Evolutionary conservation across 2,888 invertebrate genomes (phyloP), one percentile per base, ranked within the genome.

Genomic region (Megaustenia siamemsis): DNA sequence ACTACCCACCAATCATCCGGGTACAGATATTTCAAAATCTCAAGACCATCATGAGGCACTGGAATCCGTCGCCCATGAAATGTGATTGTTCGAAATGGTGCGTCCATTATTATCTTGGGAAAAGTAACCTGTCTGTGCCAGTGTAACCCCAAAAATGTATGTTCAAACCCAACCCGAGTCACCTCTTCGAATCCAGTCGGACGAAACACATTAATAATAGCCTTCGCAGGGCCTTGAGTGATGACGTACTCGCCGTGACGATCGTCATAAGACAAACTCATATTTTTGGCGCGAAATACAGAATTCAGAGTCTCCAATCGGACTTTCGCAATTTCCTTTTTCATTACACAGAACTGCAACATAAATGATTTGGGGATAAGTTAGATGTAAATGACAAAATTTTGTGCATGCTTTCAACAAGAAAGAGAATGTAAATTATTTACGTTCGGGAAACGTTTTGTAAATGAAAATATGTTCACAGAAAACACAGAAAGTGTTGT

Each of bases 21-120:
- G 90, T 95, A 95, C 78, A 95, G 94, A 90, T 95, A 95, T 90
- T 95, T 95, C 87, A 95, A 95, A 69, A 95, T 93, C 92, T 95
- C 95, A 63, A 95, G 94, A 81, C 95, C 95, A 90, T 95, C 95
- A 76, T 94, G 91, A 1, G 95, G 95, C 28, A 95, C 95, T 18
- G 95, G 95, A 38, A 92, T 79, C 5, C 83, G 76, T 21, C 76
- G 40, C 35, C 88, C 88, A 68, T 90, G 88, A 75, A 95, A 92
- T 28, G 93, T 90, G 68, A 93, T 92, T n/a, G 91, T 90, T 43
- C 95, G 95, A 83, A 95, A 92, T 0, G 95, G 95, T 53, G 93
- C 91, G 56, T 94, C 93, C 24, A 95, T 94, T 56, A 95, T 92
- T 79, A 94, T 93, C 1, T 94, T 94, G 1, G 95, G 95, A 89